A percentile compares a stretch with the other conserved stretches of the same genome.
phyloP scores from a whole-genome alignment of 2,888 invertebrate genomes.

The Serripes groenlandicus region DNA sequence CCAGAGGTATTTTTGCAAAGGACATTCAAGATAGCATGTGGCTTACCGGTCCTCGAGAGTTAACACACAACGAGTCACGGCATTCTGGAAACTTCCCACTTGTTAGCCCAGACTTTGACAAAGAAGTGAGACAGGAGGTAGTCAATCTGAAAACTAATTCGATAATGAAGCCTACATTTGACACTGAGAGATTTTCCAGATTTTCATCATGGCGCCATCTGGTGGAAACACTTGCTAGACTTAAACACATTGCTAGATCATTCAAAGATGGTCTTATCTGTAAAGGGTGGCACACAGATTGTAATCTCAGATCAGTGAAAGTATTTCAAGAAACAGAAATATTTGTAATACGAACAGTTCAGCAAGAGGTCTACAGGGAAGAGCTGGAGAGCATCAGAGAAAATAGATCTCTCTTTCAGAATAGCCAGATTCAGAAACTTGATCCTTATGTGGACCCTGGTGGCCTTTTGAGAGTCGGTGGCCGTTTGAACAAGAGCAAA shows the following conservation, averaged over 20 bases:
- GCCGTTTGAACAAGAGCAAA: constrained; percentile 5
- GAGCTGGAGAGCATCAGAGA: constrained; percentile 25
- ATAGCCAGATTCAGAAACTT: constrained; percentile 21
- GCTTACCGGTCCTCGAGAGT: constrained; percentile 46
- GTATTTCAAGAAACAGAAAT: constrained; percentile 20
- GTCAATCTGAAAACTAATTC: neutral
- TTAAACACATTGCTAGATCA: constrained; percentile 10
- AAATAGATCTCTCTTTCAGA: constrained; percentile 9
- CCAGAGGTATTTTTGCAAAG: constrained; percentile 33
- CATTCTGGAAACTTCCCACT: constrained; percentile 20
- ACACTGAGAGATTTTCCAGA: constrained; percentile 29
- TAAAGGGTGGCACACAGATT: constrained; percentile 47
- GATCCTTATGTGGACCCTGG: constrained; percentile 26
- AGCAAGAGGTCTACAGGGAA: constrained; percentile 19
- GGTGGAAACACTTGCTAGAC: neutral
- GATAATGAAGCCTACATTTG: neutral
- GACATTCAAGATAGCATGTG: constrained; percentile 43
- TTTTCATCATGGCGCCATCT: constrained; percentile 37
- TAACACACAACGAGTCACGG: neutral
- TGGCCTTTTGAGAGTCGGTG: constrained; percentile 39
- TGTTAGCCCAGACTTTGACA: constrained; percentile 43
- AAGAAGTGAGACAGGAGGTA: constrained; percentile 25
- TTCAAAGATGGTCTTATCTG: constrained; percentile 26
- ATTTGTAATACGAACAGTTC: constrained; percentile 29
- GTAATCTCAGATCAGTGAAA: neutral